These are phyloP conservation scores for Ia io DNA, from an alignment of 2,113 vertebrate species.

Conservation along the genomic window DNA sequence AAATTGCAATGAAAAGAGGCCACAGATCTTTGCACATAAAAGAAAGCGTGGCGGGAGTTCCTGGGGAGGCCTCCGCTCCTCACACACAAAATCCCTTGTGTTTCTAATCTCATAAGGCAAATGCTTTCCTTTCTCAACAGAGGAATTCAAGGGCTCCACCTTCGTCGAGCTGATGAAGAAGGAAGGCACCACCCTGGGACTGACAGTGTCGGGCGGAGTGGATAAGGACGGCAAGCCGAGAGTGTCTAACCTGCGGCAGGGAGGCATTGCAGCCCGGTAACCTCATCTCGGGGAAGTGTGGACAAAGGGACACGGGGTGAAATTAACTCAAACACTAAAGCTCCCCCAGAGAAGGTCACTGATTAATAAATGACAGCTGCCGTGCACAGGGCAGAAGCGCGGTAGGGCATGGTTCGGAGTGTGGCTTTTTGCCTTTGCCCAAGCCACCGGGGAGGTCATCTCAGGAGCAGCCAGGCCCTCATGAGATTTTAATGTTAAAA, in stretches of 20 bases:
- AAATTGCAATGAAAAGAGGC: slow-evolving; percentile 51
- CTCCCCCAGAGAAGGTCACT: slow-evolving; percentile 69
- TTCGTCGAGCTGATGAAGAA: slow-evolving; percentile 99
- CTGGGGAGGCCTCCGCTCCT: background rate
- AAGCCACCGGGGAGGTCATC: slow-evolving; percentile 22
- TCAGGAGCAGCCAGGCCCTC: background rate
- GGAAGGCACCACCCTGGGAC: slow-evolving; percentile 96
- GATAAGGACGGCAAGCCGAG: slow-evolving; percentile 98
- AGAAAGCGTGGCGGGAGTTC: background rate
- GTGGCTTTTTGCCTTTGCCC: slow-evolving; percentile 28
- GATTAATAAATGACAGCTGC: slow-evolving; percentile 59
- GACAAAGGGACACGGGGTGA: background rate
- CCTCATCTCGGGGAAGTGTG: background rate
- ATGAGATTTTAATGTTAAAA: slow-evolving; percentile 9
- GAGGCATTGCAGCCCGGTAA: slow-evolving; percentile 98
- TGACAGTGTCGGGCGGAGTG: slow-evolving; percentile 96
- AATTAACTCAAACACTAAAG: slow-evolving; percentile 65
- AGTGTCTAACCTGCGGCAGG: slow-evolving; percentile 97
- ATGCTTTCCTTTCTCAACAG: slow-evolving; percentile 85
- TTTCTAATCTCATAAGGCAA: slow-evolving; percentile 55
- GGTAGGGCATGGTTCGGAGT: background rate
- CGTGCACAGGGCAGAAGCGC: slow-evolving; percentile 48
- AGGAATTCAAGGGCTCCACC: slow-evolving; percentile 96
- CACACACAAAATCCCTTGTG: slow-evolving; percentile 14
- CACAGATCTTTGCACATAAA: slow-evolving; percentile 62